These are phyloP conservation scores for Antennarius maculatus DNA, from an alignment of 2,797 vertebrate species.

Conservation along the genomic window DNA sequence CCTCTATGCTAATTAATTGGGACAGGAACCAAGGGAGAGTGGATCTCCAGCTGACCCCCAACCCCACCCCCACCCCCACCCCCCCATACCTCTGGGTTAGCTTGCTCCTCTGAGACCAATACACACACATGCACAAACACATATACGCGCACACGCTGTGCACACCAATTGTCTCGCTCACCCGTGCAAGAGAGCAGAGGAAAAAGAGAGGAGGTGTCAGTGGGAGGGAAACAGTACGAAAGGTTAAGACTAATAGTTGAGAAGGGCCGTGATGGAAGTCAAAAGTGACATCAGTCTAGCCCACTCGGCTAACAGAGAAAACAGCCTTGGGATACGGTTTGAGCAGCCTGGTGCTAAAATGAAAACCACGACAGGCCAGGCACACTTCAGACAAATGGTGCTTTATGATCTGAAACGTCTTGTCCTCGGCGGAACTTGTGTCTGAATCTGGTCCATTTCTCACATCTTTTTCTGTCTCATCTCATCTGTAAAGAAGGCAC, in stretches of 20 bases:
- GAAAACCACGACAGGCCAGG: constrained; percentile 14
- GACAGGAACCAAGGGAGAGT: constrained; percentile 74
- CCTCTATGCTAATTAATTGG: constrained; percentile 73
- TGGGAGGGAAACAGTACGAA: constrained; percentile 2
- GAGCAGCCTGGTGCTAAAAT: constrained; percentile 21
- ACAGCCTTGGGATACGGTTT: constrained; percentile 21
- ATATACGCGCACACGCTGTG: constrained; percentile 1
- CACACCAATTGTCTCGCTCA: no score
- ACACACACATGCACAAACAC: not conserved
- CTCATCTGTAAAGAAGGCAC: no score
- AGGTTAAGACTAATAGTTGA: constrained; percentile 34
- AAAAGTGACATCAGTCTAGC: constrained; percentile 50
- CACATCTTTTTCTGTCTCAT: no score
- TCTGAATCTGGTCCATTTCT: no score
- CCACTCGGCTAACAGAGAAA: constrained; percentile 37
- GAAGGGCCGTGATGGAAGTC: constrained; percentile 36
- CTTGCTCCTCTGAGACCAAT: constrained; percentile 57
- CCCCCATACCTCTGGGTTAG: constrained; percentile 68
- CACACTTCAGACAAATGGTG: constrained; percentile 9
- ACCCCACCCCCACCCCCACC: constrained; percentile 35
- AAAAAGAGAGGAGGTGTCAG: constrained; percentile 2
- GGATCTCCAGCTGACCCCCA: constrained; percentile 77
- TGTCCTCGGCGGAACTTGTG: no score
- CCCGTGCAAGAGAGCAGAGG: constrained; percentile 6
- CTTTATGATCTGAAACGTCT: not conserved